Conservation (phyloP, 2,888 invertebrate genomes). For the Tortricodes alternella region DNA sequence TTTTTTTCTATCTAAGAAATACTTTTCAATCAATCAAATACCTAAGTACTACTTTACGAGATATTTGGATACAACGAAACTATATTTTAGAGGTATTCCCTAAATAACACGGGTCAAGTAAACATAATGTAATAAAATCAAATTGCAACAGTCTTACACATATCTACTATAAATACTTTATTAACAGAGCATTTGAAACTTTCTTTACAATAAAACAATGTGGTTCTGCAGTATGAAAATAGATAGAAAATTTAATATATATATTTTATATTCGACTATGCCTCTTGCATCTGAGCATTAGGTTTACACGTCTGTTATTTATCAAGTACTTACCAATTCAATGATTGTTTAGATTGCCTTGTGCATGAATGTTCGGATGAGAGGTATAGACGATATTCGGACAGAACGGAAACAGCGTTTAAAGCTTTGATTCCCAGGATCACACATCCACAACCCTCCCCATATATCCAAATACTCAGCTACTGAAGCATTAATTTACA, state of each 20-base stretch:
- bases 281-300: conserved; percentile 45
- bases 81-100: too few relatives aligned
- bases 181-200: conserved; percentile 55
- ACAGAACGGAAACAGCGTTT: conserved; percentile 72
- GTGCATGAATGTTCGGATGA: conserved; percentile 36
- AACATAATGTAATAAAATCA: background rate
- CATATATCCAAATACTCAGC: conserved; percentile 61
- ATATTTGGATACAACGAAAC: too few relatives aligned
- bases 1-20: too few relatives aligned
- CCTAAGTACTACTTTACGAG: too few relatives aligned
- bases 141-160: conserved; percentile 15
- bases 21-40: too few relatives aligned
- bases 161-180: conserved; percentile 9
- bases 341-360: conserved; percentile 5
- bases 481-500: conserved; percentile 70
- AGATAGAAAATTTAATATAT: conserved; percentile 65
- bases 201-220: conserved; percentile 54
- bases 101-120: conserved; percentile 1
- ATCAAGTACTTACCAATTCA: conserved; percentile 18
- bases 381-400: conserved; percentile 56
- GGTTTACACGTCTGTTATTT: background rate
- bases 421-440: conserved; percentile 82
- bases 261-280: conserved; percentile 53
- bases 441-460: conserved; percentile 71
- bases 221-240: conserved; percentile 74